Evolutionary conservation across 1,140 invertebrate species (phyloP).

Genomic region (Elysia chlorotica): DNA sequence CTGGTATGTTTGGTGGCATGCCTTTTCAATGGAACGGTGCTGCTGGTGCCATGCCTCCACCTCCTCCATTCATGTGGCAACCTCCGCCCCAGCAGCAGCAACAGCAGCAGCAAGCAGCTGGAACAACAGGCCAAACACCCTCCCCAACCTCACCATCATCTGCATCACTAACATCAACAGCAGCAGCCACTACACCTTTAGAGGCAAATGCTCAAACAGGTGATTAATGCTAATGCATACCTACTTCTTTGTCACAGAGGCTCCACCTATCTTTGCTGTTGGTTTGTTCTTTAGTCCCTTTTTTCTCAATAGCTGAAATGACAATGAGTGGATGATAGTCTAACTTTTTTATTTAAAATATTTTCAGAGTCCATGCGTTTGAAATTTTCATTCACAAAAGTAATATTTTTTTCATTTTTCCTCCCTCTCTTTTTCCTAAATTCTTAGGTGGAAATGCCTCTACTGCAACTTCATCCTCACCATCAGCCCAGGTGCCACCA

Average conservation of each 20-base stretch:
- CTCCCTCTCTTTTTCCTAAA: no score
- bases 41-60: conserved; percentile 23
- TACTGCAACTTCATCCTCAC: conserved; percentile 22
- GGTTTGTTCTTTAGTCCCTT: no score
- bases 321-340: no score
- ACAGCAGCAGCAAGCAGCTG: conserved; percentile 13
- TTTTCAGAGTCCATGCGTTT: no score
- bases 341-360: no score
- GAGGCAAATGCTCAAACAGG: background rate
- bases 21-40: conserved; percentile 24
- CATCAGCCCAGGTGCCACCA: conserved; percentile 30
- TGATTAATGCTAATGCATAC: no score
- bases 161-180: conserved; percentile 45
- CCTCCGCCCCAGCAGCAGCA: conserved; percentile 27
- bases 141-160: conserved; percentile 47
- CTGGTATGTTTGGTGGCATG: conserved; percentile 27
- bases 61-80: conserved; percentile 66
- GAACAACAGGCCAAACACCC: conserved; percentile 64
- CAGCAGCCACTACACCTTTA: conserved; percentile 64
- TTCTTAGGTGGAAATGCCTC: no score
- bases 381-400: no score
- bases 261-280: no score
- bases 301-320: no score
- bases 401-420: no score
- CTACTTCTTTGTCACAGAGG: no score